These are phyloP conservation scores for Metopolophium dirhodum DNA, from an alignment of 1,140 invertebrate species.

Conservation along the genomic window DNA sequence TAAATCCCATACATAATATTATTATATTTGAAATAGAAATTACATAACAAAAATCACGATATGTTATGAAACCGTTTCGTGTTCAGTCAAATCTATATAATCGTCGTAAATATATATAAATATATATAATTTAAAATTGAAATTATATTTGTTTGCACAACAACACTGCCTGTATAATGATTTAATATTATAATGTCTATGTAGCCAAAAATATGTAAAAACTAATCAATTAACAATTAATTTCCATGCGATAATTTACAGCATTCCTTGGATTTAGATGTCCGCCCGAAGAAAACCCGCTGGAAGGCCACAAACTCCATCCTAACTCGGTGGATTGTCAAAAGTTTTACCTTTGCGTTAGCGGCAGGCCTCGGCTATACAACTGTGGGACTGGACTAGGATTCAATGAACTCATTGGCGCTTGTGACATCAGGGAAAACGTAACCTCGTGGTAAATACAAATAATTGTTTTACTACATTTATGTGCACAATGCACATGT, in stretches of 20 bases:
- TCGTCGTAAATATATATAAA: background rate
- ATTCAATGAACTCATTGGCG: conserved; percentile 77
- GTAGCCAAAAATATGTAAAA: background rate
- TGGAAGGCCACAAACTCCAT: conserved; percentile 65
- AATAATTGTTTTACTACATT: background rate
- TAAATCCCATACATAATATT: background rate
- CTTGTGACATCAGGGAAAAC: conserved; percentile 79
- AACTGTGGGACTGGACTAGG: conserved; percentile 79
- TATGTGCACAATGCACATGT: background rate
- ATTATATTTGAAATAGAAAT: background rate
- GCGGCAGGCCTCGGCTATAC: conserved; percentile 73
- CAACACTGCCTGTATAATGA: background rate
- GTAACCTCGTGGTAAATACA: conserved; percentile 71
- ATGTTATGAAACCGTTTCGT: conserved; percentile 29
- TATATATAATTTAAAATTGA: background rate
- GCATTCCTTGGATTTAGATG: conserved; percentile 75
- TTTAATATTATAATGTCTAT: background rate
- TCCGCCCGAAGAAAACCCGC: conserved; percentile 63
- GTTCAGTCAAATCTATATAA: background rate
- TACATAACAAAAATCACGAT: conserved; percentile 44
- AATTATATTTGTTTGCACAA: conserved; percentile 24
- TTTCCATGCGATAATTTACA: conserved; percentile 60
- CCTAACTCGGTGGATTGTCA: conserved; percentile 75
- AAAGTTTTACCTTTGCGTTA: conserved; percentile 82
- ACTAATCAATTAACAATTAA: background rate